Percentiles rank a stretch among this genome's conserved stretches.
phyloP scores from a whole-genome alignment of 2,888 invertebrate species.

The Cosmia pyralina region DNA sequence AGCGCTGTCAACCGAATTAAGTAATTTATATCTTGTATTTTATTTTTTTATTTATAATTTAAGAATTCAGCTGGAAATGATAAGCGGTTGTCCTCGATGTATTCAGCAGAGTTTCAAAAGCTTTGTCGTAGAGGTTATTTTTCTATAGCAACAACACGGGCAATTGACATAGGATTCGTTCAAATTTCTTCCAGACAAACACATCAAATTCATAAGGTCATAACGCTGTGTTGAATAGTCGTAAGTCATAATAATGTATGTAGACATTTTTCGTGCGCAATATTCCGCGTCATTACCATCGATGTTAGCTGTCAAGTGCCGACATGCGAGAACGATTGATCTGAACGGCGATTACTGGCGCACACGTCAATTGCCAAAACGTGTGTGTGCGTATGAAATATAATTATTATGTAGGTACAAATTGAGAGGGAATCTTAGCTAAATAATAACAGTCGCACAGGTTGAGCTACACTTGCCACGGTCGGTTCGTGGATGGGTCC shows the following conservation, averaged over 20 bases:
- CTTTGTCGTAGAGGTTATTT: neutral
- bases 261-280: conserved; percentile 35
- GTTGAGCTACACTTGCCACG: neutral
- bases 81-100: conserved; percentile 25
- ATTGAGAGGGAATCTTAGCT: neutral
- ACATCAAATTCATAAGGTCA: conserved; percentile 20
- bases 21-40: conserved; percentile 32
- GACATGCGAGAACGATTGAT: conserved; percentile 51
- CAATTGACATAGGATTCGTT: conserved; percentile 1
- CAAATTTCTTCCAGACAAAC: conserved; percentile 14
- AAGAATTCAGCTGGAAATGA: conserved; percentile 38
- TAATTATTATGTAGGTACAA: neutral
- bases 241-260: neutral
- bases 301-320: conserved; percentile 41
- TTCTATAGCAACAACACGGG: neutral
- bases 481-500: neutral
- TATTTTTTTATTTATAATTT: neutral
- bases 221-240: conserved; percentile 22
- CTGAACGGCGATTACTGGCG: conserved; percentile 36
- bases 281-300: conserved; percentile 48
- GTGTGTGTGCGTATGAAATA: neutral
- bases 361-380: conserved; percentile 39
- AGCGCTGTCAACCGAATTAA: conserved; percentile 51
- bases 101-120: neutral
- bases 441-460: neutral